Base-by-base conservation (phyloP, 2,888 invertebrate genomes). In the Oscheius sp. region DNA sequence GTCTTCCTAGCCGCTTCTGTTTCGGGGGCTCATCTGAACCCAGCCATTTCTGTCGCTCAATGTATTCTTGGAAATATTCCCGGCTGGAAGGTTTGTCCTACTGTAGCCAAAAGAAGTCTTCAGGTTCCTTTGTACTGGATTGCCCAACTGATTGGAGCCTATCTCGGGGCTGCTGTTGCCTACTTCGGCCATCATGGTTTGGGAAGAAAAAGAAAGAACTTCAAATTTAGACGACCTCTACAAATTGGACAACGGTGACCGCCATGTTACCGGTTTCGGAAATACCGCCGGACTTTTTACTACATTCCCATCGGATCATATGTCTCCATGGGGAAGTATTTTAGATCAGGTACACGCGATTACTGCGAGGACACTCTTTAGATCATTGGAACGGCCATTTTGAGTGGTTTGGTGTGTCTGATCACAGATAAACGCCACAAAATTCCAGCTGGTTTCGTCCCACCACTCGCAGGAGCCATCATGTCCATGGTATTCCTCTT, bases 201-300 rank as follows among this genome's bases (percentile, higher is more conserved):
- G 17, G 48, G 48, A 17, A 48, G 23, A 20, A 20, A 23, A 90
- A 90, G 53, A 25, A 3, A 10, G 42, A 8, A n/a, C n/a, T n/a
- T n/a, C n/a, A n/a, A 50, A 63, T 82, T 66, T 69, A 85, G 85
- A 85, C 61, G 86, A 86, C 65, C 67, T 88, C 10, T 82, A 85
- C 65, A 76, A 85, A 48, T 86, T 84, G 73, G 88, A 88, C 73
- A 83, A 83, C 17, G 89, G 88, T 2, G 80, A 72, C 10, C 78
- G 88, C 29, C 72, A 78, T 39, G 85, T 87, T 4, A 77, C 76
- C n/a, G 87, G 88, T 6, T 72, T 76, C 5, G 75, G 82, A 8
- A 87, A 82, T 8, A 90, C 90, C 1, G 90, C 90, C 1, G 89
- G 89, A 12, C 89, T 90, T 45, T 90, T 89, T 82, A 86, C 89